A percentile compares a stretch with the other conserved stretches of the same genome.
phyloP scores from a whole-genome alignment of 2,888 invertebrate species.

The Apamea crenata region DNA sequence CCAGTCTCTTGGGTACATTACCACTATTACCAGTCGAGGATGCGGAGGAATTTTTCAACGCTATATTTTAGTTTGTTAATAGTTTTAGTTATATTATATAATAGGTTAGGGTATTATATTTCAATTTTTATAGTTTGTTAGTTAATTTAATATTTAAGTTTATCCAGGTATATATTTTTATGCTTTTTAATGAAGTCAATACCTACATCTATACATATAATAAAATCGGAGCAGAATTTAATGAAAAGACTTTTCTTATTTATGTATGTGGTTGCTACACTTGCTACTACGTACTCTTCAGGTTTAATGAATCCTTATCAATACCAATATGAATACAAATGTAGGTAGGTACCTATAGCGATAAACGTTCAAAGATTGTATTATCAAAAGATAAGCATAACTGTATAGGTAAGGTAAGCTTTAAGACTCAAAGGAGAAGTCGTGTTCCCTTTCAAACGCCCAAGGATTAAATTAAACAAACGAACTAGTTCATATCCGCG shows the following conservation, averaged over 20 bases:
- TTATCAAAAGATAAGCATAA: constrained; percentile 13
- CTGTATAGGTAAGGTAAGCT: constrained; percentile 17
- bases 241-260: background rate
- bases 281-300: background rate
- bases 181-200: background rate
- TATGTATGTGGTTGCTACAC: background rate
- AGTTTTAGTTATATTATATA: too few species aligned
- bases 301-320: constrained; percentile 19
- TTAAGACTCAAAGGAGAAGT: constrained; percentile 3
- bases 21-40: too few species aligned
- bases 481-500: constrained; percentile 8
- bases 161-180: background rate
- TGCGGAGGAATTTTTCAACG: too few species aligned
- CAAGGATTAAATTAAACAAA: constrained; percentile 29
- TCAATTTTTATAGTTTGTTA: too few species aligned
- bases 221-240: background rate
- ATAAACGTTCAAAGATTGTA: constrained; percentile 11
- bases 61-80: too few species aligned
- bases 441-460: constrained; percentile 25
- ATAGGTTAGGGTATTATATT: too few species aligned
- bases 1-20: too few species aligned
- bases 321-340: background rate
- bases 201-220: background rate
- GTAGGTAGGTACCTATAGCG: background rate
- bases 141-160: background rate